Conservation (phyloP, 2,888 invertebrate genomes). For the Thalpophila matura region DNA sequence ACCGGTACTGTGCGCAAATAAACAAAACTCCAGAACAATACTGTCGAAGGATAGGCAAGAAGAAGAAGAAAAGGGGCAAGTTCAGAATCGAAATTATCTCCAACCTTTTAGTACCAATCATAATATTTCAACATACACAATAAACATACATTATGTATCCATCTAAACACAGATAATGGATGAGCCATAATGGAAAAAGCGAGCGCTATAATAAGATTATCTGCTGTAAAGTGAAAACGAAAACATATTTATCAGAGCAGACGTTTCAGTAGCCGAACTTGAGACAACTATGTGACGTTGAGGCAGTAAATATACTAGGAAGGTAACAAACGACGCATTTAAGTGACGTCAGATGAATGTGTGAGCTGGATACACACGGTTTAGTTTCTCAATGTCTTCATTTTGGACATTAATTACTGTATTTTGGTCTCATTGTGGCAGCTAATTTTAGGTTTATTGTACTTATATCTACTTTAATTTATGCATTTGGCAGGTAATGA, state of each 20-base stretch:
- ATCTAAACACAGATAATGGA: constrained; percentile 11
- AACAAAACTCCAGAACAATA: no score
- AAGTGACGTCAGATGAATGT: constrained; percentile 30
- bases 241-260: constrained; percentile 46
- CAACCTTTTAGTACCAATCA: neutral
- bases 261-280: constrained; percentile 33
- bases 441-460: neutral
- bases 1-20: no score
- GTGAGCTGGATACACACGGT: constrained; percentile 24
- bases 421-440: constrained; percentile 10
- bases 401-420: constrained; percentile 24
- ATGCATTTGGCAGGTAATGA: neutral
- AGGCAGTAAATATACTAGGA: constrained; percentile 42
- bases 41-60: no score
- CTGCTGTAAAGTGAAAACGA: constrained; percentile 38
- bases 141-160: constrained; percentile 1
- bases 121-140: neutral
- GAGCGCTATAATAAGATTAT: constrained; percentile 21
- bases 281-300: constrained; percentile 42
- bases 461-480: neutral
- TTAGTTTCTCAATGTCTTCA: constrained; percentile 23
- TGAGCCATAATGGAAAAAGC: constrained; percentile 18
- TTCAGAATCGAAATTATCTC: neutral
- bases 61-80: no score
- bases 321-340: constrained; percentile 47